Base-by-base conservation (phyloP, 2,113 vertebrate genomes). In the Clupea harengus region DNA sequence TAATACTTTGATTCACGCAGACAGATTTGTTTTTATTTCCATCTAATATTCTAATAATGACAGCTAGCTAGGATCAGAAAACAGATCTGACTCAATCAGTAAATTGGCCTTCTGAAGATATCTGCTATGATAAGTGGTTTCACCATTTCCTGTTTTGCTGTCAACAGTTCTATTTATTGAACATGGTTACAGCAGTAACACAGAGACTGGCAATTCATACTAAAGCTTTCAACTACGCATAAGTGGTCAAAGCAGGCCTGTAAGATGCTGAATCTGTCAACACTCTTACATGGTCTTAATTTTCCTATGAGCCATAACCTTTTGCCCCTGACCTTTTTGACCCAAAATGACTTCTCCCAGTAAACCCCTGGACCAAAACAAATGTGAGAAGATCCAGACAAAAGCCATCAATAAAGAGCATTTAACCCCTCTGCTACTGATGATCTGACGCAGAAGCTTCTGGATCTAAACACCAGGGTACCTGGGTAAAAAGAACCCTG, bases 101-200 rank as follows among this genome's bases (percentile, higher is more conserved):
- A 5, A 67, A 25, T 25, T 67, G 60, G 25, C 6, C n/a, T 25
- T 10, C 60, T 67, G 22, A 2, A 22, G 20, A n/a, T 67, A 8
- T 67, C n/a, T n/a, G 22, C 57, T 64, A 25, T 67, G n/a, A 67
- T 67, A 67, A 67, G 60, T 67, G 60, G 60, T 67, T 67, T 25
- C 22, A 7, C 6, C n/a, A 25, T 67, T 67, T 25, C 60, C 60
- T 67, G 60, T 67, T 67, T n/a, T 22, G 54, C 17, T 18, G 10
- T 67, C 60, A 67, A 67, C 60, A 25, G 8, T 67, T 6, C 60
- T 22, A 67, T 22, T 67, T 25, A 5, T 67, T 3, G n/a, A 54
- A 54, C 50, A 13, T 54, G 2, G 17, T 54, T 18, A 54, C 50
- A 13, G 13, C 13, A 54, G 50, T 4, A 54, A 54, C 50, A 54